A percentile compares a stretch with the other conserved stretches of the same genome.
These are phyloP conservation scores for Stegana nigrithorax DNA, from an alignment of 2,888 invertebrate genomes.

Conservation along the genomic window DNA sequence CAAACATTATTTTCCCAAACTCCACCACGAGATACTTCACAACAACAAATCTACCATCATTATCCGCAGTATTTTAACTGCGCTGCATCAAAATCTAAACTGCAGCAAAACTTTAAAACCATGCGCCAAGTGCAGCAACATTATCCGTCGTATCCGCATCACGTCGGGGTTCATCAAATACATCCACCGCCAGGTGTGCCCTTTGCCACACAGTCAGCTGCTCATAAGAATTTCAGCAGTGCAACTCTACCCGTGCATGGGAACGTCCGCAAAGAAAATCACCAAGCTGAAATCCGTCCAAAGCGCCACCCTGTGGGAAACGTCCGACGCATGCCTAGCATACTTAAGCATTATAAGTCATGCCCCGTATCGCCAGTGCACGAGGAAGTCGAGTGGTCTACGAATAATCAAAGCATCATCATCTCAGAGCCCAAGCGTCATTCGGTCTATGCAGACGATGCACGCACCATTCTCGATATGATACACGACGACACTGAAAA, in stretches of 20 bases:
- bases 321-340: slow-evolving; percentile 69
- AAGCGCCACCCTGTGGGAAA: slow-evolving; percentile 61
- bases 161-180: slow-evolving; percentile 66
- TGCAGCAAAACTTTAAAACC: slow-evolving; percentile 68
- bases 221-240: slow-evolving; percentile 25
- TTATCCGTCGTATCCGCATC: slow-evolving; percentile 69
- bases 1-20: too few relatives aligned
- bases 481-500: slow-evolving; percentile 76
- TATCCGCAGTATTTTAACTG: slow-evolving; percentile 69
- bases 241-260: background rate
- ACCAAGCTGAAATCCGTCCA: slow-evolving; percentile 25
- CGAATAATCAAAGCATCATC: slow-evolving; percentile 57
- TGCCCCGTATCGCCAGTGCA: slow-evolving; percentile 86
- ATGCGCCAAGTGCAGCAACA: slow-evolving; percentile 68
- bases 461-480: slow-evolving; percentile 73
- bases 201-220: slow-evolving; percentile 45
- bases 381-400: slow-evolving; percentile 78
- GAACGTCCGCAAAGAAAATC: slow-evolving; percentile 2
- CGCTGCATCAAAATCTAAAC: slow-evolving; percentile 67
- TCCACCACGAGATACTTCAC: too few relatives aligned
- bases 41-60: slow-evolving; percentile 35
- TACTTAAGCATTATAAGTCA: slow-evolving; percentile 78
- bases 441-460: slow-evolving; percentile 69
- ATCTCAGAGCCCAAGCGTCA: slow-evolving; percentile 65
- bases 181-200: slow-evolving; percentile 63